A percentile compares a stretch with the other conserved stretches of the same genome.
Evolutionary conservation across 1,140 invertebrate genomes (phyloP).

Genomic region (Rhopalosiphum maidis): DNA sequence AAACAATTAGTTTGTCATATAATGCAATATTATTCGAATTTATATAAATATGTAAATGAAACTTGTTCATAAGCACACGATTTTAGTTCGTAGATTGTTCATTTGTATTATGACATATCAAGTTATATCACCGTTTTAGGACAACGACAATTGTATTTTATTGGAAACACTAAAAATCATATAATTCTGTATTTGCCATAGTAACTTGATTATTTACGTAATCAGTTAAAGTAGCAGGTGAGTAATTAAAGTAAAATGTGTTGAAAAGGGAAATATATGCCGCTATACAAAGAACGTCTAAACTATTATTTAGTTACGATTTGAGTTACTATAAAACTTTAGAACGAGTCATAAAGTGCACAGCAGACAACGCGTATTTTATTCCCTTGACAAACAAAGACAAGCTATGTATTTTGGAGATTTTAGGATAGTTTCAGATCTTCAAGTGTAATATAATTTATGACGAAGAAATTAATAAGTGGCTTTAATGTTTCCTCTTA

Average conservation of each 20-base stretch:
- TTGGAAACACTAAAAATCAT: neutral
- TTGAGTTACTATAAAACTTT: slow-evolving; percentile 24
- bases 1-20: neutral
- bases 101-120: neutral
- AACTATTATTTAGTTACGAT: slow-evolving; percentile 24
- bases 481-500: neutral
- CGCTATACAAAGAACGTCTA: neutral
- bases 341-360: neutral
- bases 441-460: neutral
- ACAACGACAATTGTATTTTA: neutral
- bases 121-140: neutral
- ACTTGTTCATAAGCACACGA: neutral
- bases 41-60: neutral
- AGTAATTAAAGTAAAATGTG: slow-evolving; percentile 16
- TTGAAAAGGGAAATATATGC: neutral
- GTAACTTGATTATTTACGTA: neutral
- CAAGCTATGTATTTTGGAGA: neutral
- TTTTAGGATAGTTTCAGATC: neutral
- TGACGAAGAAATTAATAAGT: neutral
- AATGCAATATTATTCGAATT: neutral
- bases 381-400: neutral
- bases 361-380: slow-evolving; percentile 16
- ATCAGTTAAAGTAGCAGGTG: neutral
- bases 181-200: neutral
- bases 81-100: neutral